phyloP scores from a whole-genome alignment of 2,113 vertebrate species.

The Mola mola region DNA sequence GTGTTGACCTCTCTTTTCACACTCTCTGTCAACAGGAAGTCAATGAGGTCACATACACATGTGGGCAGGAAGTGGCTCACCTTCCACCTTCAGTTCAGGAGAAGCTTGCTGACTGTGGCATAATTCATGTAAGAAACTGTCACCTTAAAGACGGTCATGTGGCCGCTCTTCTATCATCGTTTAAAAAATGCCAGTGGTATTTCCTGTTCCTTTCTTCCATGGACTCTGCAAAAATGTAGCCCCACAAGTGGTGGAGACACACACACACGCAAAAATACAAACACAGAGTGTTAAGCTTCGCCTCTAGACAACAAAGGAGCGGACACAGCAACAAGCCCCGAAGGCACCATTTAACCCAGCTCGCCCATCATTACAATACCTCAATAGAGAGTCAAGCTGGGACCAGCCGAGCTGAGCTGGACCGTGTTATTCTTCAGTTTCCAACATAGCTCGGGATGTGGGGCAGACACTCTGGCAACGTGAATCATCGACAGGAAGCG shows the following conservation, averaged over 20 bases:
- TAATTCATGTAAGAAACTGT: background rate
- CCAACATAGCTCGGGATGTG: constrained; percentile 18
- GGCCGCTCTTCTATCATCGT: constrained; percentile 29
- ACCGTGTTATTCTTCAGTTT: constrained; percentile 26
- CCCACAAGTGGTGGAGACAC: constrained; percentile 4
- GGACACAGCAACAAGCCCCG: constrained; percentile 68
- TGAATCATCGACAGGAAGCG: constrained; percentile 45
- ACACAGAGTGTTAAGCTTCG: constrained; percentile 57
- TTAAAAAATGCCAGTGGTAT: constrained; percentile 48
- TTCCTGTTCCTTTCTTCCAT: constrained; percentile 55
- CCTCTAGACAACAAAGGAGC: constrained; percentile 68
- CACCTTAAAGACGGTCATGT: too few species aligned
- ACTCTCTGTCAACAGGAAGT: constrained; percentile 54
- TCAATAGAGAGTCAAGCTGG: constrained; percentile 32
- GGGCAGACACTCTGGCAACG: background rate
- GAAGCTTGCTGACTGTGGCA: background rate
- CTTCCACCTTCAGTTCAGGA: constrained; percentile 16
- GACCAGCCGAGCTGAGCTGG: constrained; percentile 29
- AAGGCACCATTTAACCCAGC: constrained; percentile 67
- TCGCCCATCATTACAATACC: constrained; percentile 44
- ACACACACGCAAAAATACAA: constrained; percentile 40
- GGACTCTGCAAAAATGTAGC: background rate
- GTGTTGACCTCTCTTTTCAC: constrained; percentile 22
- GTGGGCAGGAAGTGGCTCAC: constrained; percentile 46
- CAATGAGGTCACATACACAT: background rate